Conservation (phyloP, 2,797 vertebrate species). For the Malacoctenus gilli region DNA sequence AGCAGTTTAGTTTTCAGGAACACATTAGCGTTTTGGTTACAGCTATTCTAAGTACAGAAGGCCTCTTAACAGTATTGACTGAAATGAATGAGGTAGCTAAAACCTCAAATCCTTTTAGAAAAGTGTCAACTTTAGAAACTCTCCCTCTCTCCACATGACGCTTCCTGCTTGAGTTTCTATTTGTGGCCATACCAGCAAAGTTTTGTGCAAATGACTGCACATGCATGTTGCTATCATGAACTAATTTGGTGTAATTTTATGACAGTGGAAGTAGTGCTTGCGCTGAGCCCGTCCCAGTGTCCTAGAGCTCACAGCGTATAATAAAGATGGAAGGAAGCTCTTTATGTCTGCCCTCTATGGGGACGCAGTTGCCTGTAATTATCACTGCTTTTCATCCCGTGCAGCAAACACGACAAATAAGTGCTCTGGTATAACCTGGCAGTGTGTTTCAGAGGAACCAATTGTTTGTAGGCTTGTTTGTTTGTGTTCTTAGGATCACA, state of each 20-base stretch:
- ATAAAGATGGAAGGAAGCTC: constrained; percentile 77
- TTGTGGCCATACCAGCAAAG: not conserved
- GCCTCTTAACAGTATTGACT: too few species aligned
- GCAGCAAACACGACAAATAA: constrained; percentile 68
- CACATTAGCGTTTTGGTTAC: too few species aligned
- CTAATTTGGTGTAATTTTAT: constrained; percentile 42
- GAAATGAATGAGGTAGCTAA: too few species aligned
- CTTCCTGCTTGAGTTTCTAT: constrained; percentile 8
- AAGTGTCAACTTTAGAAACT: constrained; percentile 12
- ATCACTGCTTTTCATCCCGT: constrained; percentile 70
- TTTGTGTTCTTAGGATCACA: constrained; percentile 68
- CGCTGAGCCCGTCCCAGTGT: constrained; percentile 47
- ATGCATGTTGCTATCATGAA: constrained; percentile 15
- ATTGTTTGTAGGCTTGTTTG: constrained; percentile 68
- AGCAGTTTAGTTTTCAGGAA: too few species aligned
- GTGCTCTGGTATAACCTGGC: constrained; percentile 63
- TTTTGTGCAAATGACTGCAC: constrained; percentile 12
- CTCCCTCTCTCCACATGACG: constrained; percentile 5
- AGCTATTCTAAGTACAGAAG: too few species aligned
- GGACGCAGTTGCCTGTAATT: constrained; percentile 76
- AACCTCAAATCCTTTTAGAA: too few species aligned
- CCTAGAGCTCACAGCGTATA: constrained; percentile 61
- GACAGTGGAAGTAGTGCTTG: constrained; percentile 51
- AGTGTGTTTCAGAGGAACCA: constrained; percentile 40
- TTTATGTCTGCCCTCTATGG: constrained; percentile 69